Evolutionary conservation across 2,113 vertebrate species (phyloP), one percentile per base, ranked within the genome.

Genomic region (Tiliqua scincoides): DNA sequence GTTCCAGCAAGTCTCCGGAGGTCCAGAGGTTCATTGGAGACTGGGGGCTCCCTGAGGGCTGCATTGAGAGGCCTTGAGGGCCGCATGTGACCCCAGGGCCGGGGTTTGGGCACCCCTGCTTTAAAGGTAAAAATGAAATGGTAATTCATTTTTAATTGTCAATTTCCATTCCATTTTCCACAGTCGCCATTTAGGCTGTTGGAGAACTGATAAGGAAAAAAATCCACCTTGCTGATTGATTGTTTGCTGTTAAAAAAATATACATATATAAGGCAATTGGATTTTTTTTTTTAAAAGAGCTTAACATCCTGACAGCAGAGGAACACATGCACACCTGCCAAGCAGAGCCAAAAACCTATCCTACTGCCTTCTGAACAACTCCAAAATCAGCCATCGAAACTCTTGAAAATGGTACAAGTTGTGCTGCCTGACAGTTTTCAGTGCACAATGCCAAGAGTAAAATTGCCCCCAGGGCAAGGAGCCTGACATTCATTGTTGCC

Each of bases 241-340:
- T 86, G 85, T 0, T 90, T 93, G 87, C 88, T 94, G 91, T 93
- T 91, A 95, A 89, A 88, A 89, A 92, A 82, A 81, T 91, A 89
- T n/a, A n/a, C n/a, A n/a, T n/a, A n/a, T n/a, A 48, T 48, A 48
- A 48, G 43, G 43, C 43, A n/a, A n/a, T n/a, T n/a, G n/a, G n/a
- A n/a, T n/a, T n/a, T n/a, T n/a, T n/a, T n/a, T 92, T 95, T 93
- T 92, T 90, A 93, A 92, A 91, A 82, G 87, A 92, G 83, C 85
- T 89, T 40, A 94, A 87, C 0, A 48, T 83, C 88, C 91, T 18
- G 30, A 94, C 87, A 88, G 79, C 0, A 1, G 93, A 91, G 91
- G 2, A 52, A 32, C 12, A 35, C 43, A 25, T 35, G 90, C 92
- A 92, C 90, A 89, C 43, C 43, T 48, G 43, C 4, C 43, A 94